Evolutionary conservation across 92 coral and sea anemone genomes (phyloP).

Genomic region (Montipora capitata): DNA sequence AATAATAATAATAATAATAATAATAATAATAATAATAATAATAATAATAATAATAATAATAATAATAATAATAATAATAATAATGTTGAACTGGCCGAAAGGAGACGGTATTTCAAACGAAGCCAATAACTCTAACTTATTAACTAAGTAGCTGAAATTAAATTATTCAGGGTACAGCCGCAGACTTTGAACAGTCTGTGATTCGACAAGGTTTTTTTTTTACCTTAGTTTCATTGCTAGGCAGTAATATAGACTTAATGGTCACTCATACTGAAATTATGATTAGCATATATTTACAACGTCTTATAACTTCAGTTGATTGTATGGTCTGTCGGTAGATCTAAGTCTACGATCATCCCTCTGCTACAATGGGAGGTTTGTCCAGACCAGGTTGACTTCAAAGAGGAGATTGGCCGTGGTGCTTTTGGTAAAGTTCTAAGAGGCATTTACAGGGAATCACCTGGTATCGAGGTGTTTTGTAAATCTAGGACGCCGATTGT

Average conservation of each 20-base stretch:
- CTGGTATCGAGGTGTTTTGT: constrained; percentile 33
- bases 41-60: no score
- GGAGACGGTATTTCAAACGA: no score
- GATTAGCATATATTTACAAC: not conserved
- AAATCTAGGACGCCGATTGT: not conserved
- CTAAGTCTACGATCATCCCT: constrained; percentile 1
- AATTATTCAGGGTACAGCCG: not conserved
- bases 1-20: no score
- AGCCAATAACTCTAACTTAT: no score
- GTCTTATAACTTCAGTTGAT: not conserved
- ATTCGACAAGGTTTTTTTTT: not conserved
- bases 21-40: no score
- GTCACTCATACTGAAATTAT: not conserved
- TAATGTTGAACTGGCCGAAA: no score
- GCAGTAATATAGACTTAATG: no score
- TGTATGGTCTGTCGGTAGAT: constrained; percentile 5
- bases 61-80: no score
- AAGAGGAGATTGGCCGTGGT: constrained; percentile 30
- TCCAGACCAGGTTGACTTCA: constrained; percentile 28
- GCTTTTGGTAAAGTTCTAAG: constrained; percentile 37
- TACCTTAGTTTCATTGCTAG: not conserved
- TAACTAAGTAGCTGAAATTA: no score
- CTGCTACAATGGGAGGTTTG: constrained; percentile 24
- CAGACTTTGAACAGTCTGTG: not conserved
- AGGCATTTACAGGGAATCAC: constrained; percentile 22